phyloP scores from a whole-genome alignment of 2,888 invertebrate genomes.

The Heliconius ethilla region DNA sequence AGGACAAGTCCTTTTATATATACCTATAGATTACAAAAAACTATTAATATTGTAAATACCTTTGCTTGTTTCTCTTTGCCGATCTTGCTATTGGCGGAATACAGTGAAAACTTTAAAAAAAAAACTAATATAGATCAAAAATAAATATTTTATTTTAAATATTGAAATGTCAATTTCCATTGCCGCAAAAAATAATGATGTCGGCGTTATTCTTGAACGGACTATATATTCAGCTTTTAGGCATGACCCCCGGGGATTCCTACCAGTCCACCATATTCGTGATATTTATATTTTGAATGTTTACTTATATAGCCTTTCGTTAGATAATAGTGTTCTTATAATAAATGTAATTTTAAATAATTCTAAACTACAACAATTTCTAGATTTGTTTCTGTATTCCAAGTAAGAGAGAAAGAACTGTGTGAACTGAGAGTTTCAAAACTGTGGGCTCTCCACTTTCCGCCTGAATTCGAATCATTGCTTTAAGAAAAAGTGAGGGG shows the following conservation, averaged over 20 bases:
- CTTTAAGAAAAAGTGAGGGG: too few relatives aligned
- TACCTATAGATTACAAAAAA: too few relatives aligned
- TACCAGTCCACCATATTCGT: constrained; percentile 57
- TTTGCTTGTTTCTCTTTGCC: neutral
- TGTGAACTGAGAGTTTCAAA: neutral
- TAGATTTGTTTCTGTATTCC: neutral
- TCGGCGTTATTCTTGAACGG: constrained; percentile 45
- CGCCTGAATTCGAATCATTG: too few relatives aligned
- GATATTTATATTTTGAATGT: constrained; percentile 55
- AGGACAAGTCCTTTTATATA: too few relatives aligned
- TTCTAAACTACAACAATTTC: neutral
- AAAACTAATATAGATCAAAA: neutral
- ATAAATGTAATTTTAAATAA: too few relatives aligned
- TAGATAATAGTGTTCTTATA: neutral
- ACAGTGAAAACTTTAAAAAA: neutral
- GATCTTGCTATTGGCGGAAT: neutral
- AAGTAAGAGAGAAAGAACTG: neutral
- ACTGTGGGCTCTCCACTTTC: neutral
- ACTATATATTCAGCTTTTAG: constrained; percentile 45
- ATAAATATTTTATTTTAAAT: neutral
- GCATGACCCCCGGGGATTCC: constrained; percentile 51
- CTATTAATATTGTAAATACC: too few relatives aligned
- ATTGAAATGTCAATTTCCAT: neutral
- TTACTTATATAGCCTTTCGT: constrained; percentile 42
- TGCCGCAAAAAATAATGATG: neutral